Percentiles rank a stretch among this genome's conserved stretches.
Conservation (phyloP, 2,888 invertebrate species). For the Fragum whitleyi region DNA sequence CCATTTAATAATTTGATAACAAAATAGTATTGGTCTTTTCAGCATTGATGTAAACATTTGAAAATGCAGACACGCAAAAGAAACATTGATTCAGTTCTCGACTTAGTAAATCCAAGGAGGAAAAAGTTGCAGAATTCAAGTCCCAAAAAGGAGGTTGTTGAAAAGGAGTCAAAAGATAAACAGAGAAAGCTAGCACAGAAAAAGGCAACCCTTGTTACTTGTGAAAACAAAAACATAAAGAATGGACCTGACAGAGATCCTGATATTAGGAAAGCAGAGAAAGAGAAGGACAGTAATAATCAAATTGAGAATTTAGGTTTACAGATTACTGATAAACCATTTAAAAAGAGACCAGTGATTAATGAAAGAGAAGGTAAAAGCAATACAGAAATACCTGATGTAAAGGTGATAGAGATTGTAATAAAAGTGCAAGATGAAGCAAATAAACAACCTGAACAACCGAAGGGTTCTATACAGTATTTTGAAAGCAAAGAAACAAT, state of each 20-base stretch:
- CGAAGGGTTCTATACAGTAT: background rate
- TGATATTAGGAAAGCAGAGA: too few relatives aligned
- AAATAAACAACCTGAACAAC: background rate
- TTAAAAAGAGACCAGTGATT: conserved; percentile 7
- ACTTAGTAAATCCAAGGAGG: conserved; percentile 15
- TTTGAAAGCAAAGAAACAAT: too few relatives aligned
- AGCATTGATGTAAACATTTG: too few relatives aligned
- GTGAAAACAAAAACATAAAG: background rate
- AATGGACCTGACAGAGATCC: background rate
- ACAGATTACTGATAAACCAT: conserved; percentile 1
- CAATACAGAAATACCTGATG: background rate
- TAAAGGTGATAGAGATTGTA: background rate
- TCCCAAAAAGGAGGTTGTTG: background rate
- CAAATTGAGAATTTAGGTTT: background rate
- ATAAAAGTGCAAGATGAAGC: background rate
- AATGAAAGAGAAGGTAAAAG: background rate
- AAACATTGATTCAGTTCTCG: conserved; percentile 10
- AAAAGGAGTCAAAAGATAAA: background rate
- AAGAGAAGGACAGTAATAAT: background rate
- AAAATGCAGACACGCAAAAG: conserved; percentile 28
- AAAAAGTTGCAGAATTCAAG: background rate
- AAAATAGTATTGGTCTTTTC: too few relatives aligned
- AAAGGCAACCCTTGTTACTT: background rate
- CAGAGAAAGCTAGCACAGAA: background rate
- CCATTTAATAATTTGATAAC: too few relatives aligned